phyloP scores from a whole-genome alignment of 2,888 invertebrate genomes.

The Aspidiotus rigidus region DNA sequence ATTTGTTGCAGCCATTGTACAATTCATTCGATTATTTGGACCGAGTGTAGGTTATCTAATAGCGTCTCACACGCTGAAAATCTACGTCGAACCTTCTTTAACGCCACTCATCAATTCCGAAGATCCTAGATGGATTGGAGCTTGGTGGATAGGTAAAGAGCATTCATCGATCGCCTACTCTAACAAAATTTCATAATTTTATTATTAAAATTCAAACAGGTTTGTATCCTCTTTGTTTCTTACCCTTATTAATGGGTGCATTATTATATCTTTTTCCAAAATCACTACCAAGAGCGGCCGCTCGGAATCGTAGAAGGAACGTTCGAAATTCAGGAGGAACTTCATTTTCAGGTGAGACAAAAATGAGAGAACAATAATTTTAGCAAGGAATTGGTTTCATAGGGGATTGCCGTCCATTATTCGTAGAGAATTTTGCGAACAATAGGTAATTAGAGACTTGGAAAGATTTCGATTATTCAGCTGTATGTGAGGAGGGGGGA shows the following conservation, averaged over 20 bases:
- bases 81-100: slow-evolving; percentile 41
- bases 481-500: too few relatives aligned
- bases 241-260: slow-evolving; percentile 40
- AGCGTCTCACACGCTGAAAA: slow-evolving; percentile 41
- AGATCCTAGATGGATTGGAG: slow-evolving; percentile 49
- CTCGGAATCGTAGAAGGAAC: background rate
- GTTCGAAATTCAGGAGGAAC: too few relatives aligned
- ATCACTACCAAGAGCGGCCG: slow-evolving; percentile 41
- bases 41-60: slow-evolving; percentile 42
- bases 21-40: slow-evolving; percentile 39
- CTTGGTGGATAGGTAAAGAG: slow-evolving; percentile 48
- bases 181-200: background rate
- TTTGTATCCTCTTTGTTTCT: slow-evolving; percentile 38
- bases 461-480: too few relatives aligned
- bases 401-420: too few relatives aligned
- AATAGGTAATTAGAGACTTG: too few relatives aligned
- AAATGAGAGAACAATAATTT: too few relatives aligned
- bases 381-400: too few relatives aligned
- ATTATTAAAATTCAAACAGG: slow-evolving; percentile 31
- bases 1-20: slow-evolving; percentile 3
- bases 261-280: slow-evolving; percentile 44
- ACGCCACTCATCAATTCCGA: slow-evolving; percentile 42
- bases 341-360: too few relatives aligned
- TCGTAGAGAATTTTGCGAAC: too few relatives aligned
- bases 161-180: background rate